Evolutionary conservation across 2,113 vertebrate species (phyloP).

Genomic region (Zapornia atra): DNA sequence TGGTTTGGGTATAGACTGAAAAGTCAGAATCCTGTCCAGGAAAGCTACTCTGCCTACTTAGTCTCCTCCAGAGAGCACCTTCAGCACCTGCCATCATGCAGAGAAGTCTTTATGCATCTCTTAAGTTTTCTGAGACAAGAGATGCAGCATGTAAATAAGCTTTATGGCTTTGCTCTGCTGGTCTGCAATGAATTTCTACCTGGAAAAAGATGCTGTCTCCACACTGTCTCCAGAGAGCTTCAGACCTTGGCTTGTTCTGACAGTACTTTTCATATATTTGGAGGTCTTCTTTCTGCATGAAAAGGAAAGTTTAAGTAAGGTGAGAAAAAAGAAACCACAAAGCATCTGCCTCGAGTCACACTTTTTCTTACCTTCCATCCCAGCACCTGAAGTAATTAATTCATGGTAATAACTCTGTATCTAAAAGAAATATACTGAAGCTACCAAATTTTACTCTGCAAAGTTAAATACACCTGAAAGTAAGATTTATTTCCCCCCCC

Average conservation of each 20-base stretch:
- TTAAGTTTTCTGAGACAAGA: neutral
- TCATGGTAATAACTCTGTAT: neutral
- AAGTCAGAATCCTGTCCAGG: neutral
- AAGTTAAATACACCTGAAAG: neutral
- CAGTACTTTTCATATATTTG: slow-evolving; percentile 96
- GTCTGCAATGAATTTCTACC: slow-evolving; percentile 67
- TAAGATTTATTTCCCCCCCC: neutral
- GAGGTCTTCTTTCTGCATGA: slow-evolving; percentile 90
- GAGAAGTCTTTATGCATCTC: neutral
- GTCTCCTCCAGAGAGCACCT: neutral
- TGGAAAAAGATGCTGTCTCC: slow-evolving; percentile 91
- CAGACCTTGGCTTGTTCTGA: slow-evolving; percentile 93
- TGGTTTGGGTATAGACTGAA: neutral
- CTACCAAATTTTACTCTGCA: neutral
- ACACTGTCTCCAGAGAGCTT: slow-evolving; percentile 92
- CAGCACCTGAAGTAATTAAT: neutral
- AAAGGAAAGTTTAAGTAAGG: neutral
- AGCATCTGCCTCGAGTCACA: neutral
- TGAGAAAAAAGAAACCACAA: neutral
- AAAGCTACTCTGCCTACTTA: neutral
- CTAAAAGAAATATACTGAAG: neutral
- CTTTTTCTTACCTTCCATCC: neutral
- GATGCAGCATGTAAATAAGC: neutral
- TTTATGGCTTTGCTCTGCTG: neutral
- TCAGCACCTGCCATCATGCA: neutral